Base-by-base conservation (phyloP, 2,888 invertebrate genomes). In the Brachypterus glaber region DNA sequence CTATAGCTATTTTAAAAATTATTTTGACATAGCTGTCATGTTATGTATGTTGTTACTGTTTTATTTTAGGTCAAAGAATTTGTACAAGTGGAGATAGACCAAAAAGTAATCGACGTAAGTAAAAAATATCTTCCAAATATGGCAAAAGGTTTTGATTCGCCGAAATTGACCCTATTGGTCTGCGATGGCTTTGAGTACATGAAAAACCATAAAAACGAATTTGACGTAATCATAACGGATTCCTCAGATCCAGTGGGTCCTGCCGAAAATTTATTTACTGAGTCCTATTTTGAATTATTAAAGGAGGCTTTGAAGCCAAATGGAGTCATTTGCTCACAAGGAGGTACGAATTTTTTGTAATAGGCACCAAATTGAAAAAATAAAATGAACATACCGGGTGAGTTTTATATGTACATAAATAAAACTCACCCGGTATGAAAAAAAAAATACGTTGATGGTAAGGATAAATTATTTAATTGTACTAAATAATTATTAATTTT, bases 211-310 rank as follows among this genome's bases (percentile, higher is more conserved):
- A 72, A 73, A 39, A 73, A 77, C 26, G 81, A 87, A 64, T 98
- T 91, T 63, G 98, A 98, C 67, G 89, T 98, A 29, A 93, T 98
- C 47, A 95, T 98, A 38, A 98, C 97, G 0, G 98, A 98, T 63
- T 95, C 95, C 46, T 93, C 95, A 26, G 98, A 98, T 70, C 97
- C 97, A 1, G 75, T 96, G 17, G 97, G 96, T 0, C 81, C 81
- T 0, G 81, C 81, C 1, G 72, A 73, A 7, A 75, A 68, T 46
- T 59, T 81, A 1, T 74, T 72, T 48, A 68, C 70, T 5, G 62
- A 59, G 39, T 50, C 53, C n/a, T 66, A 65, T 41, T 67, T 64
- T 38, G 37, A 44, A 71, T 65, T 93, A 12, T 79, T 97, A 75
- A 83, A 82, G 52, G 74, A 77, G 41, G 91, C 95, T 0, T 66